Percentiles rank a stretch among this genome's conserved stretches.
Evolutionary conservation across 2,888 invertebrate species (phyloP).

Genomic region (Podabrus alpinus): DNA sequence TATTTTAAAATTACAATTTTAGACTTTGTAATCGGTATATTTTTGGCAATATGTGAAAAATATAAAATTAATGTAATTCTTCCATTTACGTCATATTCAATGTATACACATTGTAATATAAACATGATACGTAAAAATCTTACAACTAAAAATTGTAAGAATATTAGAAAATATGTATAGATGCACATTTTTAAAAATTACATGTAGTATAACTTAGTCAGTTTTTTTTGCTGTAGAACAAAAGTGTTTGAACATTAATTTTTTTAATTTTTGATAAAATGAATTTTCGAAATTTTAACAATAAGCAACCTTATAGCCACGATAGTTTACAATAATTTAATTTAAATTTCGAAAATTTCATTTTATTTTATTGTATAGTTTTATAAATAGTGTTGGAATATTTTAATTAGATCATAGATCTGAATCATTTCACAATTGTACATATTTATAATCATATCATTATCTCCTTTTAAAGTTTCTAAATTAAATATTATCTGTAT

Average conservation of each 20-base stretch:
- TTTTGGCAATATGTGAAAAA: conserved; percentile 49
- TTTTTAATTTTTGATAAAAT: conserved; percentile 32
- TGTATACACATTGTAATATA: conserved; percentile 54
- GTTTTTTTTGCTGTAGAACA: conserved; percentile 48
- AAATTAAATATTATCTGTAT: conserved; percentile 66
- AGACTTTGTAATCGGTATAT: conserved; percentile 43
- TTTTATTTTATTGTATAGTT: conserved; percentile 54
- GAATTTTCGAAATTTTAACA: conserved; percentile 36
- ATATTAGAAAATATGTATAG: conserved; percentile 37
- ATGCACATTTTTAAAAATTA: conserved; percentile 55
- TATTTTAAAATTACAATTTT: conserved; percentile 45
- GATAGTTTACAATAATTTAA: conserved; percentile 37
- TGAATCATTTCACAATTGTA: conserved; percentile 58
- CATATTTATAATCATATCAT: conserved; percentile 71
- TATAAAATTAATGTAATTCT: conserved; percentile 47
- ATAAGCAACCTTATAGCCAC: conserved; percentile 38
- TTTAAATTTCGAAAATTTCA: conserved; percentile 42
- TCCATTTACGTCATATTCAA: conserved; percentile 50
- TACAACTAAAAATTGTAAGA: conserved; percentile 24
- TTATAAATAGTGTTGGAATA: conserved; percentile 55
- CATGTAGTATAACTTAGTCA: conserved; percentile 50
- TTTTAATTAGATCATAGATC: conserved; percentile 58
- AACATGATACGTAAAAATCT: conserved; percentile 49
- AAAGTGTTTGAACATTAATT: conserved; percentile 40
- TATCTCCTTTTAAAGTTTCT: conserved; percentile 80